Percentiles rank a stretch among this genome's conserved stretches.
These are phyloP conservation scores for Paratilapia polleni DNA, from an alignment of 2,113 vertebrate genomes.

Conservation along the genomic window DNA sequence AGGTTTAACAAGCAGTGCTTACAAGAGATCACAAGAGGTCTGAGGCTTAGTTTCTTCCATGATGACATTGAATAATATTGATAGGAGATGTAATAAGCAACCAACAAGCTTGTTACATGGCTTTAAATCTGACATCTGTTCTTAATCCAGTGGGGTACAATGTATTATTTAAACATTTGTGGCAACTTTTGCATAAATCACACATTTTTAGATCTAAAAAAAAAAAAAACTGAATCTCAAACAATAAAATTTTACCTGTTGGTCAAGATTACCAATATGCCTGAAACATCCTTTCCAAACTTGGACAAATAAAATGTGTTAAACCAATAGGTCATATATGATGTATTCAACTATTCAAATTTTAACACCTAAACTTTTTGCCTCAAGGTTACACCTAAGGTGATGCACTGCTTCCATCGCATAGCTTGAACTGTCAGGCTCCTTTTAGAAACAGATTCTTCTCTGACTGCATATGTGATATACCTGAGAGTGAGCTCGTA, in stretches of 20 bases:
- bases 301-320: not conserved
- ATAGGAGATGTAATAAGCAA: not conserved
- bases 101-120: not conserved
- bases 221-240: not conserved
- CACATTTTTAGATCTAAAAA: not conserved
- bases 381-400: not conserved
- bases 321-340: not conserved
- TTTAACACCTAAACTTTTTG: not conserved
- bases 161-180: not conserved
- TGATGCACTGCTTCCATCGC: not conserved
- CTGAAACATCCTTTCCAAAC: not conserved
- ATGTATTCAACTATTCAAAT: too few species aligned
- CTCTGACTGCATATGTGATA: not conserved
- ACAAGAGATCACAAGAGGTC: not conserved
- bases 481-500: slow-evolving; percentile 1
- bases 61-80: not conserved
- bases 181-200: not conserved
- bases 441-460: not conserved
- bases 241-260: too few species aligned
- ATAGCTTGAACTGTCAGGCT: not conserved
- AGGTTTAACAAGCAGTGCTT: not conserved
- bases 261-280: not conserved
- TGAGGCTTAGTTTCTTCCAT: not conserved
- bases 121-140: not conserved
- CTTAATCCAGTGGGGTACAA: not conserved